Conservation (phyloP, 2,888 invertebrate species). For the Apeira syringaria region DNA sequence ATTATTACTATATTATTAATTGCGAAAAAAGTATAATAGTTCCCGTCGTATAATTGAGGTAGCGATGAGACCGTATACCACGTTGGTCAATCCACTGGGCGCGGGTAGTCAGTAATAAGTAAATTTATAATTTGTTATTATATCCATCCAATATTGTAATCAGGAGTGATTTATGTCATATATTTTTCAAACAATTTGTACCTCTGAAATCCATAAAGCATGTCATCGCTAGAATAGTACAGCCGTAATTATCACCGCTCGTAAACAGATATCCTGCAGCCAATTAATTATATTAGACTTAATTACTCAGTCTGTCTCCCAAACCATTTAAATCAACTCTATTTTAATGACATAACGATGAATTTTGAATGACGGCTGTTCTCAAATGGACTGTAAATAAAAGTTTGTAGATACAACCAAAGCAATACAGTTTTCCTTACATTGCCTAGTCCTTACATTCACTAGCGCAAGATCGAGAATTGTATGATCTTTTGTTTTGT, state of each 20-base stretch:
- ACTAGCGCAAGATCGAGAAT: constrained; percentile 17
- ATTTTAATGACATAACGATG: constrained; percentile 31
- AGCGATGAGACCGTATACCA: no score
- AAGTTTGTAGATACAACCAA: constrained; percentile 15
- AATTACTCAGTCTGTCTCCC: constrained; percentile 17
- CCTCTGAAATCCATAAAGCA: constrained; percentile 22
- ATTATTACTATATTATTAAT: no score
- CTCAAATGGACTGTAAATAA: constrained; percentile 21
- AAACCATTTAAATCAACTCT: constrained; percentile 12
- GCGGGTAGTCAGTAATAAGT: no score
- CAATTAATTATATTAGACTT: constrained; percentile 50
- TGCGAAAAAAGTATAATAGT: no score
- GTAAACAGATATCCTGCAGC: constrained; percentile 53
- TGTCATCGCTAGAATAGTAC: constrained; percentile 31
- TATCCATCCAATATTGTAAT: no score
- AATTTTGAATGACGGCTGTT: constrained; percentile 29
- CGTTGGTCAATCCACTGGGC: no score
- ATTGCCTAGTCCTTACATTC: constrained; percentile 2
- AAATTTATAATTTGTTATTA: no score
- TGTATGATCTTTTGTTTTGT: constrained; percentile 2
- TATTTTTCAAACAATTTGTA: constrained; percentile 10
- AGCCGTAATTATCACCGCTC: constrained; percentile 44
- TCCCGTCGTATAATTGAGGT: no score
- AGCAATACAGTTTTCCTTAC: neutral
- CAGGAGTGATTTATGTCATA: no score